phyloP scores from a whole-genome alignment of 2,888 invertebrate genomes.

The Drosophila prostipennis region DNA sequence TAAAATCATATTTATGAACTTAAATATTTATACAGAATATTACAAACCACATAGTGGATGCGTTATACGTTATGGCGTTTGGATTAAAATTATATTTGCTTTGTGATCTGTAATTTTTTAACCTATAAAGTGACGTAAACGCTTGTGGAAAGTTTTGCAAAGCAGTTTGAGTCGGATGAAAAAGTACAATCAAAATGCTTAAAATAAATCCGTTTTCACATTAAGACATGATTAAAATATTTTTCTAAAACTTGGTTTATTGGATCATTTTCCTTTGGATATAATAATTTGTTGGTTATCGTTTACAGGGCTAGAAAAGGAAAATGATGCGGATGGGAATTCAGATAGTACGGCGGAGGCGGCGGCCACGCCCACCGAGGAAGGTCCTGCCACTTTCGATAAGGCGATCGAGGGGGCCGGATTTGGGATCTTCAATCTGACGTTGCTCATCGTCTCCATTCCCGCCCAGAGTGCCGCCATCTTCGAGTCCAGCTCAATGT shows the following conservation, averaged over 20 bases:
- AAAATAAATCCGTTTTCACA: too few species aligned
- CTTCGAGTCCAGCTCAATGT: conserved; percentile 89
- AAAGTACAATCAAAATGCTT: too few species aligned
- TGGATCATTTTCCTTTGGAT: too few species aligned
- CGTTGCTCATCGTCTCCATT: conserved; percentile 86
- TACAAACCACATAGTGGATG: not conserved
- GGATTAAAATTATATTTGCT: not conserved
- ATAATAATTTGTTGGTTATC: too few species aligned
- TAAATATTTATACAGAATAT: not conserved
- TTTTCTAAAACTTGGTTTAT: too few species aligned
- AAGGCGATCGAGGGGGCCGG: conserved; percentile 88
- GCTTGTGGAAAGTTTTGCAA: not conserved
- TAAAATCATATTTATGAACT: too few species aligned
- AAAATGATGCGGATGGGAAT: conserved; percentile 41
- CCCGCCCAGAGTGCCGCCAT: conserved; percentile 89
- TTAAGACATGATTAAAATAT: too few species aligned
- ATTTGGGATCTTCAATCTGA: conserved; percentile 89
- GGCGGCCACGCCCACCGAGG: conserved; percentile 6
- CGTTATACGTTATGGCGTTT: not conserved
- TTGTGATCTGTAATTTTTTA: not conserved
- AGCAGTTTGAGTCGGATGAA: not conserved
- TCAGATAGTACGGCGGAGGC: conserved; percentile 43
- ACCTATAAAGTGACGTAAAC: not conserved
- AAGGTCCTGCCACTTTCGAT: conserved; percentile 87
- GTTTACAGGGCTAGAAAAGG: conserved; percentile 30